Percentiles rank a stretch among this genome's conserved stretches.
phyloP scores from a whole-genome alignment of 2,113 vertebrate species.

The Lampris megalopsis region DNA sequence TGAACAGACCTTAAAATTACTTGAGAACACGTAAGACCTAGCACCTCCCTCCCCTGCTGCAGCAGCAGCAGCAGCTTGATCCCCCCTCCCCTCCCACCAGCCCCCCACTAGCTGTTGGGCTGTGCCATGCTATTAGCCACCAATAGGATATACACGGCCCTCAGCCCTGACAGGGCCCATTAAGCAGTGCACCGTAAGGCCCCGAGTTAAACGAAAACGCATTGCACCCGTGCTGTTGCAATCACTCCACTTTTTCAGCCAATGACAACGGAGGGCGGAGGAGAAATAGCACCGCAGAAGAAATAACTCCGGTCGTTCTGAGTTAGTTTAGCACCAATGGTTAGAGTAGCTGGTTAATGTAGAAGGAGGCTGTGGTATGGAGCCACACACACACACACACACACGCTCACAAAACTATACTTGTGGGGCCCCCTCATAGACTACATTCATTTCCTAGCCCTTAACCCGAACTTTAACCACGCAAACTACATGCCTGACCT shows the following conservation, averaged over 20 bases:
- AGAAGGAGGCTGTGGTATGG: no score
- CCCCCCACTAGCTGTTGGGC: conserved; percentile 22
- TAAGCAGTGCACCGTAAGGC: conserved; percentile 38
- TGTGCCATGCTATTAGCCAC: conserved; percentile 18
- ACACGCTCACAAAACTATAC: no score
- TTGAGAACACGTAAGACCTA: no score
- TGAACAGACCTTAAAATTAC: no score
- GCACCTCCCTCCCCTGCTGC: no score
- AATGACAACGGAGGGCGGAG: conserved; percentile 35
- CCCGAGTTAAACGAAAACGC: conserved; percentile 63
- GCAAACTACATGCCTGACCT: no score
- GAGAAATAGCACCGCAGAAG: conserved; percentile 57
- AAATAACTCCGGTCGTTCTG: conserved; percentile 40
- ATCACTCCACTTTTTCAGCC: conserved; percentile 61
- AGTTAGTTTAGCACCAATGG: conserved; percentile 60
- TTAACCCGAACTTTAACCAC: no score
- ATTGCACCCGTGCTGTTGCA: conserved; percentile 48
- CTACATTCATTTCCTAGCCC: no score
- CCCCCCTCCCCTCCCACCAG: conserved; percentile 35
- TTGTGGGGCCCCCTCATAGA: no score
- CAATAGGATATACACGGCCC: conserved; percentile 35
- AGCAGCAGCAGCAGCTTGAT: conserved; percentile 41
- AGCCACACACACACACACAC: no score
- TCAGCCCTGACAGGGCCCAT: conserved; percentile 44
- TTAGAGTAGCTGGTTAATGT: neutral